Base-by-base conservation (phyloP, 2,113 vertebrate genomes). In the Noturus placidus region DNA sequence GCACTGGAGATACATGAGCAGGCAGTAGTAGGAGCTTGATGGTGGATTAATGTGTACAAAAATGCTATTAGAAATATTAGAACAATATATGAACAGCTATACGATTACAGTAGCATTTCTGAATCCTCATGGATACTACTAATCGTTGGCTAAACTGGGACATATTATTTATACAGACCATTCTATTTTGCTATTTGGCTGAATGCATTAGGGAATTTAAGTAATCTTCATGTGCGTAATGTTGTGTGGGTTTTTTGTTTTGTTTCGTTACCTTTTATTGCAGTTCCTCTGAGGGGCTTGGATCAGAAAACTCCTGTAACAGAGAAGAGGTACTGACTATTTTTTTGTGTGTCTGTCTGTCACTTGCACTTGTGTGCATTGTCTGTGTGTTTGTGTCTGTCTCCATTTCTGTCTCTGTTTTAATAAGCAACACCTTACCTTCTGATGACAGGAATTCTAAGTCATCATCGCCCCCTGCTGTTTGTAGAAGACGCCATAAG, bases 211-310 rank as follows among this genome's bases (percentile, higher is more conserved):
- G 22, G 27, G 4, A 50, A 78, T 22, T 14, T 15, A 52, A 54
- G 20, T 3, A 33, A 20, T 56, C 2, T 38, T 14, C 35, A 30
- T 63, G 4, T 72, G 5, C 5, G 30, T 17, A 52, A 67, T 70
- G 2, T 3, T 42, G 38, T 3, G 38, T 42, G 38, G 3, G 38
- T 35, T 80, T 92, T 22, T 88, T 90, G 0, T 86, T 5, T 0
- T 92, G 42, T 42, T 42, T 42, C 7, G 42, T 46, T 46, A 46
- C 42, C 42, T 46, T 7, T 46, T 38, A 5, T 94, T 95, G 89
- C 93, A 97, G 97, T 91, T 91, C 90, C 30, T 91, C 88, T 81
- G 93, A 91, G 0, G 78, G 95, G 33, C 93, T 94, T 19, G 96
- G 95, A 76, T 91, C 94, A 15, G 94, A 92, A 91, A 95, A 95